These are phyloP conservation scores for Caenorhabditis drosophilae DNA, from an alignment of 2,888 invertebrate species.

Conservation along the genomic window DNA sequence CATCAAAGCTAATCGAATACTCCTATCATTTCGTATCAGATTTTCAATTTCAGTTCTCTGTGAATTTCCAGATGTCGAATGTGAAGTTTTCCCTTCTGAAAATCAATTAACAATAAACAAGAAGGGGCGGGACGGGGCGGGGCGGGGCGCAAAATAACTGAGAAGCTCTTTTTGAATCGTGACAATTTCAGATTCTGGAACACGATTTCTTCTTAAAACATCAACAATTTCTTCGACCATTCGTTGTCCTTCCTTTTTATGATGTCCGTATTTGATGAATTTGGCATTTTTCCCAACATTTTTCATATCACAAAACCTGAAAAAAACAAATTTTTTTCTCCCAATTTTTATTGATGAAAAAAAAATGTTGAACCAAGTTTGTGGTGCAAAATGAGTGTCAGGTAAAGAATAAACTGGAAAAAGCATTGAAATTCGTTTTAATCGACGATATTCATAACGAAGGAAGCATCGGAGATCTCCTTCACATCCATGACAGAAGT, in stretches of 20 bases:
- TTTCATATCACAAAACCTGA: slow-evolving; percentile 28
- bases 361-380: slow-evolving; percentile 3
- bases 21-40: slow-evolving; percentile 12
- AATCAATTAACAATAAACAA: not conserved
- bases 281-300: slow-evolving; percentile 12
- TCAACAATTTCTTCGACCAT: slow-evolving; percentile 17
- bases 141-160: not conserved
- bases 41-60: slow-evolving; percentile 8
- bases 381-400: slow-evolving; percentile 8
- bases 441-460: slow-evolving; percentile 5
- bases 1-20: slow-evolving; percentile 15
- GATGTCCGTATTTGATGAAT: slow-evolving; percentile 9
- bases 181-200: slow-evolving; percentile 11
- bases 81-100: slow-evolving; percentile 13
- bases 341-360: too few relatives aligned
- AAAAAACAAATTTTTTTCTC: too few relatives aligned
- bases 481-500: slow-evolving; percentile 15
- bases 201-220: slow-evolving; percentile 8
- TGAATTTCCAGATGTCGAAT: slow-evolving; percentile 13
- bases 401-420: slow-evolving; percentile 2
- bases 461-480: slow-evolving; percentile 1
- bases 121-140: too few relatives aligned
- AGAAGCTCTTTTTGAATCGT: slow-evolving; percentile 11
- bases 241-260: slow-evolving; percentile 3
- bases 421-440: slow-evolving; percentile 6